Base-by-base conservation (phyloP, 2,888 invertebrate species). In the Myathropa florea region DNA sequence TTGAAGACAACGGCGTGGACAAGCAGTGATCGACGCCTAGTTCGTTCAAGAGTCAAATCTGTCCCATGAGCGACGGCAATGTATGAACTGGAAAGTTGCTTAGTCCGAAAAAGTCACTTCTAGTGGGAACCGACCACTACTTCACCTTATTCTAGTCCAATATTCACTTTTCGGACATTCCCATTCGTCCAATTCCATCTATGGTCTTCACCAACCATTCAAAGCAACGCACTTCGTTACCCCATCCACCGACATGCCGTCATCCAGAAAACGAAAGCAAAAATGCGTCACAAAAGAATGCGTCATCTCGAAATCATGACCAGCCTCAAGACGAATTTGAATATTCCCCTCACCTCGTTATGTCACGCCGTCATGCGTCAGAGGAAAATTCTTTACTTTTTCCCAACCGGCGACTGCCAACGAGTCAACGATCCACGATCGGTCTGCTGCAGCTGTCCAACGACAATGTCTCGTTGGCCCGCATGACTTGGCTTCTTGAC, bases 271-370 rank as follows among this genome's bases (percentile, higher is more conserved):
- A 46, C 12, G 30, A 46, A 46, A 46, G 46, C 18, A 18, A 46
- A 3, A n/a, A 39, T n/a, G 6, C 33, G 7, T 4, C 46, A 53
- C 21, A 60, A 23, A 9, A 57, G 24, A 39, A 75, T 7, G 6
- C 39, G 21, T 26, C 30, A 18, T n/a, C 4, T 24, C 28, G 18
- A 55, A 68, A 68, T 61, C 68, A 3, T 68, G 77, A 77, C 77
- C 77, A 55, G 21, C 55, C 77, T 61, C 36, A 77, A 77, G 60
- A 24, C 7, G 3, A 60, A 76, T 33, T 60, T 60, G 21, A 65
- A 76, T 67, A 67, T 30, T 76, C 65, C 76, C 67, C 68, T 76
- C 76, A 76, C 75, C 59, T 73, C n/a, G n/a, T n/a, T n/a, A n/a
- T n/a, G n/a, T 33, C 9, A 7, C 18, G 7, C 3, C 28, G 59